phyloP scores from a whole-genome alignment of 1,140 invertebrate species.

The Nasonia giraulti region DNA sequence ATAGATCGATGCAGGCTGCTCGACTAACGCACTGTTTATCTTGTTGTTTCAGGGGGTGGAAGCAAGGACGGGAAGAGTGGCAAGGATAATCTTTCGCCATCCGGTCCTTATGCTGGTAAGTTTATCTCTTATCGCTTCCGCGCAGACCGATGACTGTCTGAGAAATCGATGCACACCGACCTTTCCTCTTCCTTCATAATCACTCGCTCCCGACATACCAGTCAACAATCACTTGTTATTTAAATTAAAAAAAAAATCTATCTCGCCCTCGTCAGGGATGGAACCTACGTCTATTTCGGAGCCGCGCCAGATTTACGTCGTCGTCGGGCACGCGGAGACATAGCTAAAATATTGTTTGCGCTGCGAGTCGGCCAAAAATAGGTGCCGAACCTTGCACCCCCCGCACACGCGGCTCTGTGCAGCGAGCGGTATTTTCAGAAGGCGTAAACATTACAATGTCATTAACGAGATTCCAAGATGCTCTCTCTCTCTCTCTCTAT shows the following conservation, averaged over 20 bases:
- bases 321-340: constrained; percentile 56
- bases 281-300: constrained; percentile 59
- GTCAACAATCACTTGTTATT: too few relatives aligned
- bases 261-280: too few relatives aligned
- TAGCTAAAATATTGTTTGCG: constrained; percentile 61
- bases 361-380: constrained; percentile 56
- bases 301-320: constrained; percentile 58
- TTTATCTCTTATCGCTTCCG: constrained; percentile 49
- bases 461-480: constrained; percentile 29
- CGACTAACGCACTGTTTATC: constrained; percentile 27
- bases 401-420: not conserved
- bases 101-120: constrained; percentile 75
- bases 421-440: constrained; percentile 20
- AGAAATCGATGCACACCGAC: constrained; percentile 4
- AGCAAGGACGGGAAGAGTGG: constrained; percentile 80
- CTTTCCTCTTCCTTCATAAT: not conserved
- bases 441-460: constrained; percentile 41
- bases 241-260: too few relatives aligned
- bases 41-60: constrained; percentile 79
- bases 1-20: not conserved
- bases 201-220: not conserved
- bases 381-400: constrained; percentile 44
- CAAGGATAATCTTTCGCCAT: constrained; percentile 81
- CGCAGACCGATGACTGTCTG: not conserved
- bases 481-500: not conserved